Evolutionary conservation across 1,140 invertebrate species (phyloP).

Genomic region (Hormaphis cornu): DNA sequence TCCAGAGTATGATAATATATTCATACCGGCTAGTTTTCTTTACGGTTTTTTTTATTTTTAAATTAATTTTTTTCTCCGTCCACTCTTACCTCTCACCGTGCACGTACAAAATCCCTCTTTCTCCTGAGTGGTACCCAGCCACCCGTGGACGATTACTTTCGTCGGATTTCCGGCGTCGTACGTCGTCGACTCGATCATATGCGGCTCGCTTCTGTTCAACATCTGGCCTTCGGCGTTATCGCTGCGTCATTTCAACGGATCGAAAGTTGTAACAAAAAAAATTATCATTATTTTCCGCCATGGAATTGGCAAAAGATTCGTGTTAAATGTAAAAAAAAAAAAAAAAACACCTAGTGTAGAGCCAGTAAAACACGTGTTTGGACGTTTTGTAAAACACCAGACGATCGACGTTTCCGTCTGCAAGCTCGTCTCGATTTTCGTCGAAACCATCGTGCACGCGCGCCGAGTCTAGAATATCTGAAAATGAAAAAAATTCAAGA

Average conservation of each 20-base stretch:
- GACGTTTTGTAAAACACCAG: background rate
- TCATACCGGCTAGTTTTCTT: no score
- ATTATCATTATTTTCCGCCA: no score
- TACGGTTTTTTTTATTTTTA: no score
- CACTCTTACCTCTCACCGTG: background rate
- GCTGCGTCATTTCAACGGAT: no score
- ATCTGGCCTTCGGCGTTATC: background rate
- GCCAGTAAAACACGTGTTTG: constrained; percentile 17
- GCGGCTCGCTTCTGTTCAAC: background rate
- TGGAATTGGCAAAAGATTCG: no score
- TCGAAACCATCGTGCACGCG: no score
- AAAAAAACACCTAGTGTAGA: background rate
- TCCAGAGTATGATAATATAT: no score
- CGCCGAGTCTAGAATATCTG: background rate
- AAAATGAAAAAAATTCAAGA: no score
- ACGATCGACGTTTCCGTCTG: no score
- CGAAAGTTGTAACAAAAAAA: no score
- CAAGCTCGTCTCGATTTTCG: no score
- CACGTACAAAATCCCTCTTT: background rate
- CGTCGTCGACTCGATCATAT: background rate
- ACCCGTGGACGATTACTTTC: constrained; percentile 7
- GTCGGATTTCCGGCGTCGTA: background rate
- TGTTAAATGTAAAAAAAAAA: background rate
- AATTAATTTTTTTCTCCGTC: no score
- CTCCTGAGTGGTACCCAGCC: background rate